phyloP scores from a whole-genome alignment of 2,113 vertebrate species.

The Myrmophylax atrothorax region DNA sequence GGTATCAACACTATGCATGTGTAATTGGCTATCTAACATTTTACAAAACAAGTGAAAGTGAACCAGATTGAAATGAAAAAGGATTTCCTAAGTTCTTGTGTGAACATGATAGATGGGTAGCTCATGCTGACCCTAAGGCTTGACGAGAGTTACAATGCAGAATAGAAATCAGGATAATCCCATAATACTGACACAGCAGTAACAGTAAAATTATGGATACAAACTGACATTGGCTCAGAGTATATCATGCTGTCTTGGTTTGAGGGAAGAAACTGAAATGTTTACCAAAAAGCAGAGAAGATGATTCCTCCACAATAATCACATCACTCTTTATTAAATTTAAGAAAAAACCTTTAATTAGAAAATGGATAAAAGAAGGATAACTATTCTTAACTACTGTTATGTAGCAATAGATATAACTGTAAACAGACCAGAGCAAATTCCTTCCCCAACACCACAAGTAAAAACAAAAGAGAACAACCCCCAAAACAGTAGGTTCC shows the following conservation, averaged over 20 bases:
- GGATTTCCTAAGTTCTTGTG: not conserved
- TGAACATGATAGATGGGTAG: constrained; percentile 3
- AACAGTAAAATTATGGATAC: not conserved
- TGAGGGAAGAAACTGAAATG: no score
- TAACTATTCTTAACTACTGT: no score
- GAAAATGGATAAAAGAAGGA: no score
- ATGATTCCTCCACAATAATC: no score
- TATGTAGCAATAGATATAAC: no score
- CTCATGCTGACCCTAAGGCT: constrained; percentile 1
- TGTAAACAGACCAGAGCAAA: no score
- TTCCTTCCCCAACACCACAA: no score
- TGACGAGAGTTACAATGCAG: not conserved
- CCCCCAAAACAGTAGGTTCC: no score
- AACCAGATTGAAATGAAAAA: not conserved
- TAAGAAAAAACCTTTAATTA: no score
- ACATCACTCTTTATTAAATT: no score
- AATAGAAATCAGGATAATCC: constrained; percentile 20
- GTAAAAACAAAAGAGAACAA: no score
- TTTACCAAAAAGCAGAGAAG: no score
- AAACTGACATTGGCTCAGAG: not conserved
- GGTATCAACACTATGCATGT: not conserved
- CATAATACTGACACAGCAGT: not conserved
- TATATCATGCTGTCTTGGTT: not conserved
- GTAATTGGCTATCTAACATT: not conserved
- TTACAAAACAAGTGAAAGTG: constrained; percentile 10